A percentile compares a stretch with the other conserved stretches of the same genome.
Evolutionary conservation across 2,113 vertebrate genomes (phyloP).

Genomic region (Ictalurus punctatus): DNA sequence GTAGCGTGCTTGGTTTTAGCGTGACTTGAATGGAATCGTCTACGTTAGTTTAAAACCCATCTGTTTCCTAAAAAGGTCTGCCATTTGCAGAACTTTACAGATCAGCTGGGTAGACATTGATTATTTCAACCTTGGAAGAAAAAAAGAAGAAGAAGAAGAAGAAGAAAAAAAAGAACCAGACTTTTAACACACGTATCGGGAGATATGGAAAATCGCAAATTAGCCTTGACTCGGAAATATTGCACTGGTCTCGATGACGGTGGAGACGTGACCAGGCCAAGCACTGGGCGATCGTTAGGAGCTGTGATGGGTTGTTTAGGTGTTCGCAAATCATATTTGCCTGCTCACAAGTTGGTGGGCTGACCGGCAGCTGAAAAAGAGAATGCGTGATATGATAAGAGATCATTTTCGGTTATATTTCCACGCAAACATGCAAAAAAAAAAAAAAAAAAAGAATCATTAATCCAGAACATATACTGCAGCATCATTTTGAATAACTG

Average conservation of each 20-base stretch:
- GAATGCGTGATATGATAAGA: not conserved
- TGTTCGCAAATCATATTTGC: slow-evolving; percentile 48
- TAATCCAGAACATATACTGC: not conserved
- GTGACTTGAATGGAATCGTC: not conserved
- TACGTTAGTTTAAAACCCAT: not conserved
- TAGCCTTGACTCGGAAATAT: not conserved
- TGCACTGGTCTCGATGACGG: slow-evolving; percentile 14
- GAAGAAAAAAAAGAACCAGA: slow-evolving; percentile 12
- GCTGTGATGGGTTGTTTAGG: not conserved
- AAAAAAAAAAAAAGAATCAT: not conserved
- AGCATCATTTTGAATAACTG: not conserved
- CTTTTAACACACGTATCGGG: slow-evolving; percentile 8
- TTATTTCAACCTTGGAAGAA: not conserved
- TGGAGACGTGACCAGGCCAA: slow-evolving; percentile 17
- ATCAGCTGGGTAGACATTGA: not conserved
- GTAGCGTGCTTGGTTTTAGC: not conserved
- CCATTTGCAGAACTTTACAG: slow-evolving; percentile 7
- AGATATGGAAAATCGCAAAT: slow-evolving; percentile 8
- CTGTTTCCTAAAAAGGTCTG: slow-evolving; percentile 16
- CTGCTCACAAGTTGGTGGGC: slow-evolving; percentile 91
- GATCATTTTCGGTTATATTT: not conserved
- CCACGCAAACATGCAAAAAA: no score
- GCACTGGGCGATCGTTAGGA: not conserved
- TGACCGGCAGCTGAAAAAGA: slow-evolving; percentile 86
- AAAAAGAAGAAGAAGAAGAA: not conserved